A percentile compares a stretch with the other conserved stretches of the same genome.
phyloP scores from a whole-genome alignment of 2,888 invertebrate species.

The Hydrotaea cyrtoneurina region DNA sequence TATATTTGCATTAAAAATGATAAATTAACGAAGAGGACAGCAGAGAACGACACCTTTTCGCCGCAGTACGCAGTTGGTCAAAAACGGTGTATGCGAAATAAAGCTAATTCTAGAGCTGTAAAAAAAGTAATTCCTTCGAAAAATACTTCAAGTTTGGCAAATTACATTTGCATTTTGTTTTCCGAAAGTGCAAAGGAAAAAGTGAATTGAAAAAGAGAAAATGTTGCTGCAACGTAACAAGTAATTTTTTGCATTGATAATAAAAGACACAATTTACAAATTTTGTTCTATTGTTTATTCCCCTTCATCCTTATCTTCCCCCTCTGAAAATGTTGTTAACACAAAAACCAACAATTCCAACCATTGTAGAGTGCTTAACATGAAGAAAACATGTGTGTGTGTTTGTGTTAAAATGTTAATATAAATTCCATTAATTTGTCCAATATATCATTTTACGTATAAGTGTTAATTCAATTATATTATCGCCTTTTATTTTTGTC shows the following conservation, averaged over 20 bases:
- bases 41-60: conserved; percentile 36
- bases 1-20: conserved; percentile 55
- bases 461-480: conserved; percentile 67
- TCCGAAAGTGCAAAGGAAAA: not conserved
- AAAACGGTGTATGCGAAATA: conserved; percentile 51
- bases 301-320: not conserved
- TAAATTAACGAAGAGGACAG: conserved; percentile 24
- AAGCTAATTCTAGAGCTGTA: conserved; percentile 9
- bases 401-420: not conserved
- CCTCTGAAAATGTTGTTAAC: not conserved
- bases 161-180: conserved; percentile 22
- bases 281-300: not conserved
- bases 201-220: conserved; percentile 20
- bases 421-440: conserved; percentile 7
- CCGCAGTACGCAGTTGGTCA: conserved; percentile 49
- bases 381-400: not conserved
- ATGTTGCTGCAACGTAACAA: conserved; percentile 67
- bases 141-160: not conserved
- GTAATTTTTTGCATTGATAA: conserved; percentile 50
- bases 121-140: not conserved
- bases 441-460: conserved; percentile 43
- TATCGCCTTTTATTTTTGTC: conserved; percentile 52
- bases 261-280: not conserved
- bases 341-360: no score
- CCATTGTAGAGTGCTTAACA: conserved; percentile 1